phyloP scores from a whole-genome alignment of 2,888 invertebrate genomes.

The Elmis aenea region DNA sequence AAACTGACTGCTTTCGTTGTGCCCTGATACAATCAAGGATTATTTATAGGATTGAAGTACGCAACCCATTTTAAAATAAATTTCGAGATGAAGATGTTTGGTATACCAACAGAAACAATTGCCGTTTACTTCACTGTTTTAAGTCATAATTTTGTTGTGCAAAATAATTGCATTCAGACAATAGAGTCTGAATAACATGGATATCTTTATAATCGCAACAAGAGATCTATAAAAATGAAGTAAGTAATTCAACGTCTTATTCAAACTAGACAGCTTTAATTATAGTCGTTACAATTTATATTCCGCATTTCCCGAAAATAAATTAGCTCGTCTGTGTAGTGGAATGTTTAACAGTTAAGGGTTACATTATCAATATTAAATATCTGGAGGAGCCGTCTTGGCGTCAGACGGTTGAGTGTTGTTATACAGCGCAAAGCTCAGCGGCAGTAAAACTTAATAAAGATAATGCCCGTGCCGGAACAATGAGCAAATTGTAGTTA shows the following conservation, averaged over 20 bases:
- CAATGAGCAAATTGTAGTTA: conserved; percentile 45
- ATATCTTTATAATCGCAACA: no score
- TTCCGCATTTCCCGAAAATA: conserved; percentile 34
- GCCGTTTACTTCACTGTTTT: no score
- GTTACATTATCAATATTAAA: conserved; percentile 42
- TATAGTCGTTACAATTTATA: conserved; percentile 35
- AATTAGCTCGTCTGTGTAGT: conserved; percentile 33
- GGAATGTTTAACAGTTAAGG: conserved; percentile 34
- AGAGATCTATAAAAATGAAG: no score
- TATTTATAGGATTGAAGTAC: no score
- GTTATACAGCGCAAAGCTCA: conserved; percentile 31
- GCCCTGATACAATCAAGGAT: no score
- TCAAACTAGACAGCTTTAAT: conserved; percentile 31
- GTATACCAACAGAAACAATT: no score
- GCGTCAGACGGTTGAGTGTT: conserved; percentile 37
- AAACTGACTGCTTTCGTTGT: no score
- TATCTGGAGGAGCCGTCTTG: conserved; percentile 36
- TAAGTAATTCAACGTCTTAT: conserved; percentile 7
- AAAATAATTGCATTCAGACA: no score
- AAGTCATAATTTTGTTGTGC: no score
- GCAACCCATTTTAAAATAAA: no score
- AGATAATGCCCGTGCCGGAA: conserved; percentile 43
- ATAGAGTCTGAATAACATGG: no score
- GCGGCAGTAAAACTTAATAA: conserved; percentile 43
- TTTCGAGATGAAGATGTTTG: no score